Evolutionary conservation across 2,888 invertebrate species (phyloP).

Genomic region (Eupithecia insigniata): DNA sequence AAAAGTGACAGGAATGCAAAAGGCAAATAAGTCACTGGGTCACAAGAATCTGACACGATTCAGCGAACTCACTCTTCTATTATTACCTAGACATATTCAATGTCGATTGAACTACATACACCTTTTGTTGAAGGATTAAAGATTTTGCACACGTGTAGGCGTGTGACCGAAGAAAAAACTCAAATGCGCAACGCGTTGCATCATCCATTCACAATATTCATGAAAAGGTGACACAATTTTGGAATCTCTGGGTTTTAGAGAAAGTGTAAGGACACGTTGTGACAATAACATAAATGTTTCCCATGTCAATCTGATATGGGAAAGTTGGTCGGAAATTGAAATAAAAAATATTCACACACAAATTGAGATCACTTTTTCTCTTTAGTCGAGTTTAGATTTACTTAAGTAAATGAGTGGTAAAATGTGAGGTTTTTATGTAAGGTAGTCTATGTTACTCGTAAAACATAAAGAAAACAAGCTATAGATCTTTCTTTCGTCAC

Average conservation of each 20-base stretch:
- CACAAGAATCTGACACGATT: constrained; percentile 57
- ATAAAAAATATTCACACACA: constrained; percentile 45
- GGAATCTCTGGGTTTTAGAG: constrained; percentile 45
- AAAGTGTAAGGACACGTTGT: constrained; percentile 50
- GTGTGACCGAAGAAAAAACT: constrained; percentile 62
- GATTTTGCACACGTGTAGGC: constrained; percentile 74
- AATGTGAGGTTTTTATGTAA: background rate
- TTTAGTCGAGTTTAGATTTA: background rate
- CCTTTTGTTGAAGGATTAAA: constrained; percentile 53
- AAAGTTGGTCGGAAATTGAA: constrained; percentile 44
- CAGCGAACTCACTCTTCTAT: constrained; percentile 36
- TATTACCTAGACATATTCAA: constrained; percentile 45
- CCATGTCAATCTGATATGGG: constrained; percentile 63
- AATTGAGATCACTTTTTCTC: constrained; percentile 42
- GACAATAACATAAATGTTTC: constrained; percentile 50
- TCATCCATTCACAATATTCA: constrained; percentile 53
- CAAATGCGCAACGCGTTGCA: constrained; percentile 65
- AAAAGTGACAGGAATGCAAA: constrained; percentile 7
- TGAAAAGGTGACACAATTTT: constrained; percentile 38
- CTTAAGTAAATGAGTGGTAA: background rate
- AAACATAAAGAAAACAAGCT: background rate
- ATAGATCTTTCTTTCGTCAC: background rate
- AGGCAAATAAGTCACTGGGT: constrained; percentile 70
- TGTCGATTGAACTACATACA: constrained; percentile 42
- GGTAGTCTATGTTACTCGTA: background rate